Evolutionary conservation across 2,888 invertebrate species (phyloP).

Genomic region (Sepioteuthis lessoniana): DNA sequence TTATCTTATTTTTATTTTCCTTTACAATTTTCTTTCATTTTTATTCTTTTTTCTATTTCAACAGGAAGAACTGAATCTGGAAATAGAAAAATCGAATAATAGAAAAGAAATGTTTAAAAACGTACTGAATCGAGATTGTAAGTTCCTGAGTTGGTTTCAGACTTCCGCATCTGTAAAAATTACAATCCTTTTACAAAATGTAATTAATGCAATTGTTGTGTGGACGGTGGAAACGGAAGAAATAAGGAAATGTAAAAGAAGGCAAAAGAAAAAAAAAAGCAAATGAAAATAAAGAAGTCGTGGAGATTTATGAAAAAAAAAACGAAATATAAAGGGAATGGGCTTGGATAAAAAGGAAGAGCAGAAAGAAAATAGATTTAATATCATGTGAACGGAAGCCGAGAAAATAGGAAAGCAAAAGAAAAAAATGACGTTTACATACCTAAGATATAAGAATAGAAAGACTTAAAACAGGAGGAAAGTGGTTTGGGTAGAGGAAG

Average conservation of each 20-base stretch:
- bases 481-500: no score
- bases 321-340: no score
- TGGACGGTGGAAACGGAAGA: neutral
- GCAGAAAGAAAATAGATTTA: no score
- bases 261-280: no score
- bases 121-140: neutral
- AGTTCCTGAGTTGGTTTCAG: neutral
- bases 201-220: constrained; percentile 23
- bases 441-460: no score
- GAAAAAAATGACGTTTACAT: no score
- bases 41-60: neutral
- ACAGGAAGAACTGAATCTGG: neutral
- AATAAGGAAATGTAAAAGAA: neutral
- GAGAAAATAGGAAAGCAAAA: no score
- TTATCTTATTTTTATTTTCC: neutral
- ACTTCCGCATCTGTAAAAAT: neutral
- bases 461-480: no score
- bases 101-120: neutral
- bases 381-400: no score
- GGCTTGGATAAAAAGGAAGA: no score
- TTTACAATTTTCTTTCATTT: neutral
- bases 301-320: no score
- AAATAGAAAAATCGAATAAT: neutral
- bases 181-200: neutral
- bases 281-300: no score